These are phyloP conservation scores for Phengaris alcon DNA, from an alignment of 2,888 invertebrate species.

Conservation along the genomic window DNA sequence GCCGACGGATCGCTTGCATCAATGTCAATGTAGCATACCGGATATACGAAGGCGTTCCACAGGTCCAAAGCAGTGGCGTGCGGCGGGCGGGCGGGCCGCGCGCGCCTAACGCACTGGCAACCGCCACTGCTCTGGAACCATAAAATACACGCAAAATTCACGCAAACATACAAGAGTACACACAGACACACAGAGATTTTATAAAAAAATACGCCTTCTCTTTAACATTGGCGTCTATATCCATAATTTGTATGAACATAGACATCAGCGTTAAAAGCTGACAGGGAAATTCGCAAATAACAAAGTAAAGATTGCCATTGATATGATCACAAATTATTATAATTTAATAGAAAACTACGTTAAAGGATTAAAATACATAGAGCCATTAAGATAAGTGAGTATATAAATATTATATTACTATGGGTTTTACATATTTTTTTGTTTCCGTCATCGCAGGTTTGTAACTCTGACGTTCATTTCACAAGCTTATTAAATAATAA, in stretches of 20 bases:
- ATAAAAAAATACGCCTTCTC: background rate
- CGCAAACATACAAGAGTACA: slow-evolving; percentile 60
- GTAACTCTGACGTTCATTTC: background rate
- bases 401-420: slow-evolving; percentile 15
- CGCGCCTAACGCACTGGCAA: slow-evolving; percentile 78
- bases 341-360: background rate
- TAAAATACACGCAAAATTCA: slow-evolving; percentile 70
- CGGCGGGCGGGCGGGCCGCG: slow-evolving; percentile 83
- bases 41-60: slow-evolving; percentile 83
- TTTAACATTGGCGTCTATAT: background rate
- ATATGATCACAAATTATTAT: background rate
- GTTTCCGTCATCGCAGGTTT: background rate
- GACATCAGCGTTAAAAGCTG: background rate
- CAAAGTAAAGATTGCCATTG: background rate
- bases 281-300: background rate
- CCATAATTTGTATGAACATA: background rate
- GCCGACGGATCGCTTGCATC: slow-evolving; percentile 53
- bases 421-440: background rate
- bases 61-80: slow-evolving; percentile 84
- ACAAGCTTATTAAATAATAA: background rate
- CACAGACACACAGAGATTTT: slow-evolving; percentile 28
- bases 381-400: background rate
- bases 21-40: slow-evolving; percentile 80
- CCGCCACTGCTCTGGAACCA: slow-evolving; percentile 81
- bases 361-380: slow-evolving; percentile 8